Evolutionary conservation across 2,888 invertebrate genomes (phyloP).

Genomic region (Kuschelorhynchus macadamiae): DNA sequence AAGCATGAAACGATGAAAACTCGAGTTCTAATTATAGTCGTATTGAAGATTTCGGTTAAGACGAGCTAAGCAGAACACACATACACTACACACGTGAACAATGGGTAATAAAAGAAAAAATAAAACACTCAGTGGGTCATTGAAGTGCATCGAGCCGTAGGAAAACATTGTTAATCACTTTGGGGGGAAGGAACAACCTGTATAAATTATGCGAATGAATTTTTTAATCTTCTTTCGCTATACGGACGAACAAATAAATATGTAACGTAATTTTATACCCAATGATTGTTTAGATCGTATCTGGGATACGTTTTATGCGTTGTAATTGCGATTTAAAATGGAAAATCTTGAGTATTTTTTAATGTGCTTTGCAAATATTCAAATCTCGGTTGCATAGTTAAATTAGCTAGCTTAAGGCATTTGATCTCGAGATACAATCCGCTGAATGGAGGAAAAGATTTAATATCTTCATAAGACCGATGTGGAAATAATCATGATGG

Average conservation of each 20-base stretch:
- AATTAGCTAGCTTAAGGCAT: neutral
- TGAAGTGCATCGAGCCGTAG: slow-evolving; percentile 56
- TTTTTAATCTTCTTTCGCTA: slow-evolving; percentile 43
- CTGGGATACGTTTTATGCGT: slow-evolving; percentile 1
- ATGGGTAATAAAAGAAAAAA: slow-evolving; percentile 57
- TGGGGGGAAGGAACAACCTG: slow-evolving; percentile 58
- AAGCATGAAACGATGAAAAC: slow-evolving; percentile 31
- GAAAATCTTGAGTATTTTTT: neutral
- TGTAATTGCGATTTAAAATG: neutral
- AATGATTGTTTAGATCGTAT: slow-evolving; percentile 34
- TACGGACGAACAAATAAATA: slow-evolving; percentile 44
- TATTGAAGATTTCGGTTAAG: slow-evolving; percentile 41
- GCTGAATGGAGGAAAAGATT: neutral
- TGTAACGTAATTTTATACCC: slow-evolving; percentile 39
- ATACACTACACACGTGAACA: slow-evolving; percentile 53
- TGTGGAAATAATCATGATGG: too few species aligned
- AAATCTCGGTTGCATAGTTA: neutral
- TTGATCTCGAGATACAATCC: neutral
- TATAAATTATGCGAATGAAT: slow-evolving; percentile 51
- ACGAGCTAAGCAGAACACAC: slow-evolving; percentile 40
- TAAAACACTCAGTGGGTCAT: slow-evolving; percentile 58
- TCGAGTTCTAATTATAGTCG: slow-evolving; percentile 33
- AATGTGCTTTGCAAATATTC: neutral
- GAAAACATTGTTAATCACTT: slow-evolving; percentile 60
- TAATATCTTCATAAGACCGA: neutral